A percentile compares a stretch with the other conserved stretches of the same genome.
These are phyloP conservation scores for Polia nebulosa DNA, from an alignment of 2,888 invertebrate genomes.

Conservation along the genomic window DNA sequence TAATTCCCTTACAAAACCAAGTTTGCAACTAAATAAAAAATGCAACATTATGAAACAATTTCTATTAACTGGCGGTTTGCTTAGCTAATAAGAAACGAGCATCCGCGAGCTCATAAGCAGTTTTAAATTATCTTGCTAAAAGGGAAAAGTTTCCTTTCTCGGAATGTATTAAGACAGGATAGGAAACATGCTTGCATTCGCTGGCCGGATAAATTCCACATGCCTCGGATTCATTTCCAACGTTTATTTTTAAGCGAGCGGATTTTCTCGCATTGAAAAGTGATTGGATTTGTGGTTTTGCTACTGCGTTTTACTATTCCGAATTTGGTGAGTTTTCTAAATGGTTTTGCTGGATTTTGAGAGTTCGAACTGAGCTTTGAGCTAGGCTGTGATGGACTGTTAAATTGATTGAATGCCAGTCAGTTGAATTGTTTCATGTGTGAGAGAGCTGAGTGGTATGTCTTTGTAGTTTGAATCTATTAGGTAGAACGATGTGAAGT, in stretches of 20 bases:
- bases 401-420: slow-evolving; percentile 14
- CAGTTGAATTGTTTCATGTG: background rate
- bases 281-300: slow-evolving; percentile 35
- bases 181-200: slow-evolving; percentile 30
- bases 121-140: slow-evolving; percentile 45
- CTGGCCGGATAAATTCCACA: slow-evolving; percentile 57
- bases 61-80: slow-evolving; percentile 17
- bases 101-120: slow-evolving; percentile 27
- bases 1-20: slow-evolving; percentile 1
- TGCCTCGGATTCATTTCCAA: slow-evolving; percentile 49
- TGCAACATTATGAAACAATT: slow-evolving; percentile 23
- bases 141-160: slow-evolving; percentile 59
- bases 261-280: slow-evolving; percentile 30
- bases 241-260: slow-evolving; percentile 39
- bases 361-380: slow-evolving; percentile 16
- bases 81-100: slow-evolving; percentile 31
- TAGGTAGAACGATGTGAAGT: background rate
- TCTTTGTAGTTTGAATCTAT: background rate
- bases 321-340: slow-evolving; percentile 12
- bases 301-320: background rate
- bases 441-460: background rate
- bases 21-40: slow-evolving; percentile 3
- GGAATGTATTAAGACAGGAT: slow-evolving; percentile 51
- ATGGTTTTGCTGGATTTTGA: slow-evolving; percentile 19
- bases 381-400: background rate